Evolutionary conservation across 2,113 vertebrate species (phyloP).

Genomic region (Poeciliopsis occidentalis): DNA sequence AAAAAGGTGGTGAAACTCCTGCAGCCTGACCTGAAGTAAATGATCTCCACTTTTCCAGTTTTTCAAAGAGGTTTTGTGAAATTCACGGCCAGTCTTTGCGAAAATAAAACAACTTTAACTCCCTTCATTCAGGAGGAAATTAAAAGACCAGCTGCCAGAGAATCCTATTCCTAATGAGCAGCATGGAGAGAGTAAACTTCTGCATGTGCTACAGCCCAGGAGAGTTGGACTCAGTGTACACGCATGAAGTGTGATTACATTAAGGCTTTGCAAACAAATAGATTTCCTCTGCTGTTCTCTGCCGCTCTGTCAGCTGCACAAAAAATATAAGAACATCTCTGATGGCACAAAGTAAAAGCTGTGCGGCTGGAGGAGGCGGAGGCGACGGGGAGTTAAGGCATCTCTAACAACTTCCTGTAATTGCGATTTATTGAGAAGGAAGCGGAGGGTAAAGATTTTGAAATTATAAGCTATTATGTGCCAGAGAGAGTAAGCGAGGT

Average conservation of each 20-base stretch:
- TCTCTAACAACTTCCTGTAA: conserved; percentile 99
- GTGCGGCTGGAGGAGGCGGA: conserved; percentile 26
- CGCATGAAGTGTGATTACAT: conserved; percentile 81
- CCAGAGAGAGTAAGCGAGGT: conserved; percentile 83
- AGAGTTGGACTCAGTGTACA: conserved; percentile 91
- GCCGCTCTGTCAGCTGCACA: conserved; percentile 53
- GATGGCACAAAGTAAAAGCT: conserved; percentile 55
- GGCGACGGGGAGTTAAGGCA: conserved; percentile 76
- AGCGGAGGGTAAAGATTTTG: conserved; percentile 98
- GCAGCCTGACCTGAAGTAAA: neutral
- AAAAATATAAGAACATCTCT: conserved; percentile 63
- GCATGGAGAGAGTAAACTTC: conserved; percentile 66
- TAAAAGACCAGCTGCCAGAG: conserved; percentile 66
- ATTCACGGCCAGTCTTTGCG: neutral
- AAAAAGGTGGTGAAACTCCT: neutral
- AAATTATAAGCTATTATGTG: conserved; percentile 99
- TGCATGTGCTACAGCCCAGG: conserved; percentile 79
- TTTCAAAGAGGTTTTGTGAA: neutral
- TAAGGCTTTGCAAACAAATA: conserved; percentile 87
- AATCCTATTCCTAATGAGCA: conserved; percentile 71
- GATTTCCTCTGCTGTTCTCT: conserved; percentile 81
- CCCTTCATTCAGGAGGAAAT: conserved; percentile 30
- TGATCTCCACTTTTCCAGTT: neutral
- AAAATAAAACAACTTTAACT: conserved; percentile 44
- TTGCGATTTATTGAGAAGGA: conserved; percentile 99